Percentiles rank a stretch among this genome's conserved stretches.
These are phyloP conservation scores for Drosophila ironensis DNA, from an alignment of 1,140 invertebrate genomes.

Conservation along the genomic window DNA sequence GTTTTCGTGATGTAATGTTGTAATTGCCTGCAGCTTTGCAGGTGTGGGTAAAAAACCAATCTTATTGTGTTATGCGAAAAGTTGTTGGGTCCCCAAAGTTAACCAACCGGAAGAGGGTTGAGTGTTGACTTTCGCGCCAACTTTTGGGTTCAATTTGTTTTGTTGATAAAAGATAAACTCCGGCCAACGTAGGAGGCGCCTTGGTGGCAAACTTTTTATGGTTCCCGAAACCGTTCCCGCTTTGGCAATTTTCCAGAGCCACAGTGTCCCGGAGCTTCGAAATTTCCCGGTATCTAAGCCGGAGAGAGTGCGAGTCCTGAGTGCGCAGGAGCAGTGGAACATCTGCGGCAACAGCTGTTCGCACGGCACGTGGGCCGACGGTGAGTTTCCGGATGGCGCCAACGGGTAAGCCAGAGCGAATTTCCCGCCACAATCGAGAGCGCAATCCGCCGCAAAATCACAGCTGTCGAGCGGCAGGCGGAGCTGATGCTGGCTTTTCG, in stretches of 20 bases:
- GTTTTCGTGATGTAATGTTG: no score
- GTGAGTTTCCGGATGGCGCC: conserved; percentile 46
- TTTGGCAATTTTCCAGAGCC: conserved; percentile 30
- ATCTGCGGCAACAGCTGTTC: conserved; percentile 51
- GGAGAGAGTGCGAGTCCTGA: not conserved
- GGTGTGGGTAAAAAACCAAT: conserved; percentile 12
- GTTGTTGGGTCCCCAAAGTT: conserved; percentile 19
- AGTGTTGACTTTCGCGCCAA: conserved; percentile 50
- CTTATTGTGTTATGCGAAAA: conserved; percentile 23
- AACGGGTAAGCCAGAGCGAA: conserved; percentile 15
- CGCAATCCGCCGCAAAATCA: conserved; percentile 43
- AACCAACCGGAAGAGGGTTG: conserved; percentile 11
- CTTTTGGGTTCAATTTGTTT: conserved; percentile 13
- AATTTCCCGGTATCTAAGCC: not conserved
- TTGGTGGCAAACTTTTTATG: conserved; percentile 12
- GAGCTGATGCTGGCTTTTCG: conserved; percentile 60
- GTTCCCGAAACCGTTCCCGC: conserved; percentile 32
- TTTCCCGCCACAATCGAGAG: conserved; percentile 8
- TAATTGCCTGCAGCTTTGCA: not conserved
- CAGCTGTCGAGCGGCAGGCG: conserved; percentile 55
- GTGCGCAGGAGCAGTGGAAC: conserved; percentile 11
- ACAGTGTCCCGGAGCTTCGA: conserved; percentile 4
- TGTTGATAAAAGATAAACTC: not conserved
- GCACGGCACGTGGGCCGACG: conserved; percentile 40
- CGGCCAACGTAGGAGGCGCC: not conserved